Conservation (phyloP, 2,797 vertebrate genomes). For the Manis javanica region DNA sequence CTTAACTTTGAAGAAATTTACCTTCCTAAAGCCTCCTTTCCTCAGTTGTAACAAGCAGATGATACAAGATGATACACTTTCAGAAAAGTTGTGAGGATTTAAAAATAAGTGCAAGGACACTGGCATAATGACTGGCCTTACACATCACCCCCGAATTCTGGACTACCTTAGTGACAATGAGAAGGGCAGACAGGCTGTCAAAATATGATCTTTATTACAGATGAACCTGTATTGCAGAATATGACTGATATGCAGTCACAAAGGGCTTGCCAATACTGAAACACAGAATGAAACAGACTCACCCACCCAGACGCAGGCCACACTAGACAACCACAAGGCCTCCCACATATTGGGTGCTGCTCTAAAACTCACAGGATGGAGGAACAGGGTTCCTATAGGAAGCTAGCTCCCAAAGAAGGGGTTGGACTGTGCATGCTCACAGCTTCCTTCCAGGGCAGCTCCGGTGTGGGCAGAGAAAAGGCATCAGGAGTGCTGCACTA, state of each 20-base stretch:
- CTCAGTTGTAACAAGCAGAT: neutral
- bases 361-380: neutral
- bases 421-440: neutral
- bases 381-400: neutral
- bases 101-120: neutral
- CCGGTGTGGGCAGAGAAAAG: neutral
- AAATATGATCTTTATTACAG: neutral
- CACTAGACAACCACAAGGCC: slow-evolving; percentile 21
- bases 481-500: neutral
- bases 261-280: neutral
- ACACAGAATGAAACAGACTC: slow-evolving; percentile 46
- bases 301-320: slow-evolving; percentile 13
- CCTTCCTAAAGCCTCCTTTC: neutral
- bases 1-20: neutral
- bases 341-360: neutral
- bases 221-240: neutral
- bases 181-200: neutral
- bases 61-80: neutral
- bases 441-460: slow-evolving; percentile 25
- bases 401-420: neutral
- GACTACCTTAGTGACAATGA: neutral
- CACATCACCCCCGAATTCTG: neutral
- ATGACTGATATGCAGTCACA: neutral
- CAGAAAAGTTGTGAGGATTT: neutral
- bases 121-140: neutral